Evolutionary conservation across 2,888 invertebrate genomes (phyloP), one percentile per base, ranked within the genome.

Genomic region (Caenorhabditis drosophilae): DNA sequence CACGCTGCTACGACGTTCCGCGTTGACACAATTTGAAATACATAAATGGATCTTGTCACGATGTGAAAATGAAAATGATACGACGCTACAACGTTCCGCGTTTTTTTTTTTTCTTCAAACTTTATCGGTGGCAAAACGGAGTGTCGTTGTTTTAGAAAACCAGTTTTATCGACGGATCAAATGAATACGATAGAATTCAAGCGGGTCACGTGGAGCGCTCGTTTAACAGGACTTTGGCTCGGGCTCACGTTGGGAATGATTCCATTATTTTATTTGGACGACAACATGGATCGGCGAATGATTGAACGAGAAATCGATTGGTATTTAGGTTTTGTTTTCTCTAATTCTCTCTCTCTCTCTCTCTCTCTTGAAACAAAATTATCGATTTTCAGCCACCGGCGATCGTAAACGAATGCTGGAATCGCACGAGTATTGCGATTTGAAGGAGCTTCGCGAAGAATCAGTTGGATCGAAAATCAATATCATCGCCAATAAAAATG

Each of bases 211-310:
- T 44, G 57, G 7, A 22, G 31, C 1, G 62, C 48, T 6, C 62
- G 57, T 56, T 12, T 63, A 9, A 40, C 42, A 15, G 64, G 64
- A 20, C 38, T 64, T 1, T 64, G 64, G 58, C 40, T 58, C 0
- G 64, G 64, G 2, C 16, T 64, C 16, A 54, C 58, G 7, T 27
- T 64, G 15, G 64, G 64, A n/a, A 35, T 58, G 42, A 40, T 58
- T 27, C 64, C 64, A n/a, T 26, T 64, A 12, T 58, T 64, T 47
- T 64, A 53, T 51, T 54, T 64, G 25, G 64, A 64, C 23, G 64
- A 64, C 27, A 58, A 58, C 27, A 12, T 51, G 20, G 64, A 64
- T 23, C 34, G 22, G 16, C 46, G 58, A 53, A 36, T 16, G 44
- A n/a, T n/a, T n/a, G n/a, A n/a, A n/a, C n/a, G n/a, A n/a, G n/a